phyloP scores from a whole-genome alignment of 2,113 vertebrate genomes.

The Lagopus leucura region DNA sequence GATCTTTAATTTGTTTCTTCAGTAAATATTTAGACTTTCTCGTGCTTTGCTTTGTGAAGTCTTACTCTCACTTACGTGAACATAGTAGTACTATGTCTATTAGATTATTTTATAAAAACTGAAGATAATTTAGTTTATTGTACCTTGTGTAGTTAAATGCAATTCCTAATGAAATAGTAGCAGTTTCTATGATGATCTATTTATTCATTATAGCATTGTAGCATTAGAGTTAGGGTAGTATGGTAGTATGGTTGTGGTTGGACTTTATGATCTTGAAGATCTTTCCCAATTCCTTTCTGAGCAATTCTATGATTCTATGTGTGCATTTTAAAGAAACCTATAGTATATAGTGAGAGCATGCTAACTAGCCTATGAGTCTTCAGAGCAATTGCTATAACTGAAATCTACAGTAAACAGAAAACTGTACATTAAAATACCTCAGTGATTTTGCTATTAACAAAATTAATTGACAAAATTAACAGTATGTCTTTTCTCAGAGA shows the following conservation, averaged over 20 bases:
- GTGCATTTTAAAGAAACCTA: background rate
- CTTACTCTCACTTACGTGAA: background rate
- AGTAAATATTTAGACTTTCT: background rate
- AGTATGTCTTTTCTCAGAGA: background rate
- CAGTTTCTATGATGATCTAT: background rate
- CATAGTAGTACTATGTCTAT: background rate
- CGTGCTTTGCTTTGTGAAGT: background rate
- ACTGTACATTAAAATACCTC: background rate
- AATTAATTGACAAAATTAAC: background rate
- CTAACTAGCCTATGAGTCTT: background rate
- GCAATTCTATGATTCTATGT: background rate
- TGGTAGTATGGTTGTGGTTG: too few species aligned
- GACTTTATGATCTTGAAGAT: too few species aligned
- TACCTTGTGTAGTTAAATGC: background rate
- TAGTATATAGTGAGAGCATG: background rate
- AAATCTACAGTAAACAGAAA: background rate
- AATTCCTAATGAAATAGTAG: background rate
- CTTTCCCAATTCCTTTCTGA: too few species aligned
- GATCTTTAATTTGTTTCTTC: background rate
- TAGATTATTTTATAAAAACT: background rate
- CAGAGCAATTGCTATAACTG: slow-evolving; percentile 23
- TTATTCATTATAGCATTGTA: background rate
- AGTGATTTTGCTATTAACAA: background rate
- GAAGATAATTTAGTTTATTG: background rate
- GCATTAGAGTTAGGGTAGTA: too few species aligned